phyloP scores from a whole-genome alignment of 2,888 invertebrate species.

The Stenotaenia linearis region DNA sequence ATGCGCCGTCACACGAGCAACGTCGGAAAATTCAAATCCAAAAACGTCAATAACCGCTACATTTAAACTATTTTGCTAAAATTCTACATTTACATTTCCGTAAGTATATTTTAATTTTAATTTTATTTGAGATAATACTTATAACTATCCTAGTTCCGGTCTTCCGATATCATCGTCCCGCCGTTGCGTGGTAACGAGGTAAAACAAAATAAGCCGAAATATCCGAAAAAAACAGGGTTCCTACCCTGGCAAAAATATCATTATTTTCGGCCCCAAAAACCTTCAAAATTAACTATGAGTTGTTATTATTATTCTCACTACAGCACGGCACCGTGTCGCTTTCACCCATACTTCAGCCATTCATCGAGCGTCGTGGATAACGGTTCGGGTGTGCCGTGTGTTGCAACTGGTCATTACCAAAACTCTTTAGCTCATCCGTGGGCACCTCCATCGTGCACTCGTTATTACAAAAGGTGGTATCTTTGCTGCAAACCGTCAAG shows the following conservation, averaged over 20 bases:
- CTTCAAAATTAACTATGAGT: neutral
- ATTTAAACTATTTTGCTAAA: neutral
- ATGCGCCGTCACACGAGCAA: neutral
- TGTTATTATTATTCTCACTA: neutral
- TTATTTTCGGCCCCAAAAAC: neutral
- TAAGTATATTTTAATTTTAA: neutral
- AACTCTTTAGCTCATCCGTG: neutral
- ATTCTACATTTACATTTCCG: neutral
- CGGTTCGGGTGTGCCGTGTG: neutral
- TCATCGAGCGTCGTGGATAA: neutral
- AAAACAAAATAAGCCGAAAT: neutral
- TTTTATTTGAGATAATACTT: too few relatives aligned
- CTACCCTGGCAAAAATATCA: too few relatives aligned
- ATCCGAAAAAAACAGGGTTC: too few relatives aligned
- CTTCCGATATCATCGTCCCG: neutral
- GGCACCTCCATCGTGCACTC: neutral
- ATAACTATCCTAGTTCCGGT: too few relatives aligned
- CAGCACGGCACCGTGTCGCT: neutral
- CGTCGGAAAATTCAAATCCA: neutral
- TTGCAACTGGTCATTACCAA: neutral
- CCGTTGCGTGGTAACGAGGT: neutral
- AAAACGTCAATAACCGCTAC: neutral
- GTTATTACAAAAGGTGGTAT: neutral
- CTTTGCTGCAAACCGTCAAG: neutral
- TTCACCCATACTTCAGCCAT: neutral